Conservation (phyloP, 2,113 vertebrate species). For the Nannobrachium achirus region DNA sequence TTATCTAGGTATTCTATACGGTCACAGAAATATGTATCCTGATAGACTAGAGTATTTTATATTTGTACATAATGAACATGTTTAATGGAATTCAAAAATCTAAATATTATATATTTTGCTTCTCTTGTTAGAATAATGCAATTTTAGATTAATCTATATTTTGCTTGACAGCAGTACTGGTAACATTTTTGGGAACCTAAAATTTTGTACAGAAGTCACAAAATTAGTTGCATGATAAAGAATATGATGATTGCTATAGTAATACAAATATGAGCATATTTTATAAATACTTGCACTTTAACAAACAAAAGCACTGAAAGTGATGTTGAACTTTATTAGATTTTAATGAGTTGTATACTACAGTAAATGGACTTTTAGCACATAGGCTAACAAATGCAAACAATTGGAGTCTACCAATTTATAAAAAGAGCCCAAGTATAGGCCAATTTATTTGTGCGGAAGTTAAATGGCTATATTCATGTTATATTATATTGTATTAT, state of each 20-base stretch:
- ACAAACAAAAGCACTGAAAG: too few relatives aligned
- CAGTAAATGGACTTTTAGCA: too few relatives aligned
- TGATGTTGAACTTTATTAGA: too few relatives aligned
- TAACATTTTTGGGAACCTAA: neutral
- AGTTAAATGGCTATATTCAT: too few relatives aligned
- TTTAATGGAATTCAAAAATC: conserved; percentile 13
- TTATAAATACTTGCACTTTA: neutral
- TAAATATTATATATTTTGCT: conserved; percentile 2
- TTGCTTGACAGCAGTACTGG: neutral
- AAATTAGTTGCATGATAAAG: conserved; percentile 22
- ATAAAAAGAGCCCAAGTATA: too few relatives aligned
- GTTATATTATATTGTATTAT: too few relatives aligned
- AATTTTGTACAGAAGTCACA: conserved; percentile 19
- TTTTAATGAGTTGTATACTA: too few relatives aligned
- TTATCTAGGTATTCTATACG: too few relatives aligned
- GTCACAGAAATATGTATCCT: neutral
- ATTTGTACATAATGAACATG: conserved; percentile 16
- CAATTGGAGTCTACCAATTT: too few relatives aligned
- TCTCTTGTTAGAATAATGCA: neutral
- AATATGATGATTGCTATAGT: neutral
- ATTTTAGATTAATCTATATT: neutral
- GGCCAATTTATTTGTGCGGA: too few relatives aligned
- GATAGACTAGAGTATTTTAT: neutral
- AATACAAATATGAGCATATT: neutral
- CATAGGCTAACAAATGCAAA: too few relatives aligned